phyloP scores from a whole-genome alignment of 2,797 vertebrate genomes.

The Galago senegalensis region DNA sequence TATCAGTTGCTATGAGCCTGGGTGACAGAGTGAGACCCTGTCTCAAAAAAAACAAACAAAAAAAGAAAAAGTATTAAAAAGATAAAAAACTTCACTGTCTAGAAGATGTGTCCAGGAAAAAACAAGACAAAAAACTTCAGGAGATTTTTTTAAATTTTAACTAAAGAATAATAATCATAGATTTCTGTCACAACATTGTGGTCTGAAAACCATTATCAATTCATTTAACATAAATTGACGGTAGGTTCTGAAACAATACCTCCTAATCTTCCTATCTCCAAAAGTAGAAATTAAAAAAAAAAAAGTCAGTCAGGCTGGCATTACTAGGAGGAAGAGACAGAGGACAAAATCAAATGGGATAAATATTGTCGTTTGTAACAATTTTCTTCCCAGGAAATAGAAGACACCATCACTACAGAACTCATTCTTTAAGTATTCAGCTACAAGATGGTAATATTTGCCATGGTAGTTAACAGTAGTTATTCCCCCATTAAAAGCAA shows the following conservation, averaged over 20 bases:
- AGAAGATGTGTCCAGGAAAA: background rate
- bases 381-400: background rate
- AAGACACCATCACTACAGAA: background rate
- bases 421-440: background rate
- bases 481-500: background rate
- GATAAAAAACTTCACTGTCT: too few relatives aligned
- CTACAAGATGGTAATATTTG: background rate
- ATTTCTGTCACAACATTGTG: background rate
- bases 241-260: background rate
- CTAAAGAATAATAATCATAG: background rate
- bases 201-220: background rate
- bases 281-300: background rate
- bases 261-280: background rate
- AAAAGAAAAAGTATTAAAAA: background rate
- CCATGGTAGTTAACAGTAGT: background rate
- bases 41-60: too few relatives aligned
- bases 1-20: background rate
- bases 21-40: too few relatives aligned
- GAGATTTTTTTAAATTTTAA: background rate
- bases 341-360: background rate
- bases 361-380: background rate
- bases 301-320: background rate
- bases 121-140: background rate
- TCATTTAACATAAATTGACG: background rate
- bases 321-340: background rate